A percentile compares a stretch with the other conserved stretches of the same genome.
phyloP scores from a whole-genome alignment of 2,797 vertebrate species.

The Cryptoprocta ferox region DNA sequence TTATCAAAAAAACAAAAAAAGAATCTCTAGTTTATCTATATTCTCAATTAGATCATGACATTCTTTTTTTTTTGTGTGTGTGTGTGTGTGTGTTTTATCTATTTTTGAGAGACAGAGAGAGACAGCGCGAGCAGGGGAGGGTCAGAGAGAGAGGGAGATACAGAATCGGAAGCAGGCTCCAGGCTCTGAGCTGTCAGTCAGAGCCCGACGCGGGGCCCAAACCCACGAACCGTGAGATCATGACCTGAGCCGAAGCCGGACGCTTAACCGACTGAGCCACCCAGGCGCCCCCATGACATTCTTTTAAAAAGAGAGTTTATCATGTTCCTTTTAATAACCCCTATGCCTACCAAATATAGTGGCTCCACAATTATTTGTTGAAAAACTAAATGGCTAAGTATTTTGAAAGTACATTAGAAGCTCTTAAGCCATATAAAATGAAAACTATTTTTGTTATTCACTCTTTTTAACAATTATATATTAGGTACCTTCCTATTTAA shows the following conservation, averaged over 20 bases:
- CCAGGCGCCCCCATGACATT: no score
- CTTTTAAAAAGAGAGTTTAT: neutral
- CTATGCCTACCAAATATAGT: neutral
- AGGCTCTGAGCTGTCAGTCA: no score
- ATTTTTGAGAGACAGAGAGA: no score
- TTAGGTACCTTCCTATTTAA: neutral
- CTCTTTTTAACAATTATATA: neutral
- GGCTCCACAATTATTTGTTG: neutral
- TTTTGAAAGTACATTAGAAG: neutral
- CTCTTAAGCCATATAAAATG: neutral
- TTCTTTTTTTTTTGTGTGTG: neutral
- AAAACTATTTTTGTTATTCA: neutral
- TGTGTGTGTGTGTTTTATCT: no score
- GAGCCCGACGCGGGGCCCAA: no score
- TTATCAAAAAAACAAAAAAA: no score
- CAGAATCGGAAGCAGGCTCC: no score
- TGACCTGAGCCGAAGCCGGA: no score
- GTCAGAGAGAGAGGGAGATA: no score
- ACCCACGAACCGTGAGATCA: no score
- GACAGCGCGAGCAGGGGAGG: no score
- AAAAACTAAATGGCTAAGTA: neutral
- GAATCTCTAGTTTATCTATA: neutral
- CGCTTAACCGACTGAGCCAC: no score
- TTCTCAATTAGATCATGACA: neutral
- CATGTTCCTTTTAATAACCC: neutral